Percentiles rank a stretch among this genome's conserved stretches.
These are phyloP conservation scores for Upupa epops DNA, from an alignment of 2,113 vertebrate genomes.

Conservation along the genomic window DNA sequence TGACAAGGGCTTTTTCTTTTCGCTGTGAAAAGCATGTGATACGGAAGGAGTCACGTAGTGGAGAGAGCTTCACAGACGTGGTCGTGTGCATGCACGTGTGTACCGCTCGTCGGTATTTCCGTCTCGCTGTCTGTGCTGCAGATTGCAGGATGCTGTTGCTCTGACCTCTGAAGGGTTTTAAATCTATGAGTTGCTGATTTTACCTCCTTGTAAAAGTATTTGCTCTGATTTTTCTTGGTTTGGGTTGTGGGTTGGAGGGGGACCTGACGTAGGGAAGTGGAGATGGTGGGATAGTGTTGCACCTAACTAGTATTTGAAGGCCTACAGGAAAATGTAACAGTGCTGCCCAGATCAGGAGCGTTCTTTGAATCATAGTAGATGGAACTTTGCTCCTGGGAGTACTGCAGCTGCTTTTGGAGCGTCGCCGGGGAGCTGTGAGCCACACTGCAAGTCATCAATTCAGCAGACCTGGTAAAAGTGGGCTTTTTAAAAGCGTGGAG, in stretches of 20 bases:
- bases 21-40: neutral
- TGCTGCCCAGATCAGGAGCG: neutral
- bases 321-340: neutral
- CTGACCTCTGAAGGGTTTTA: neutral
- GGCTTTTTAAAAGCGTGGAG: neutral
- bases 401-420: neutral
- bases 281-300: neutral
- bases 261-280: neutral
- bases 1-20: conserved; percentile 23
- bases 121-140: neutral
- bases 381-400: neutral
- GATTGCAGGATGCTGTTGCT: fast-evolving
- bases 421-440: neutral
- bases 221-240: neutral
- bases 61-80: neutral
- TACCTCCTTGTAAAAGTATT: neutral
- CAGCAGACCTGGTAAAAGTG: neutral
- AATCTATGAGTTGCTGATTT: neutral
- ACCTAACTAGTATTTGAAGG: conserved; percentile 26
- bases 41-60: neutral
- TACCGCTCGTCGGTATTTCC: neutral
- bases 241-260: neutral
- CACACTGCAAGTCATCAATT: neutral
- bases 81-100: fast-evolving
- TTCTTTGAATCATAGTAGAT: neutral